These are phyloP conservation scores for Centrocercus urophasianus DNA, from an alignment of 2,113 vertebrate genomes.

Conservation along the genomic window DNA sequence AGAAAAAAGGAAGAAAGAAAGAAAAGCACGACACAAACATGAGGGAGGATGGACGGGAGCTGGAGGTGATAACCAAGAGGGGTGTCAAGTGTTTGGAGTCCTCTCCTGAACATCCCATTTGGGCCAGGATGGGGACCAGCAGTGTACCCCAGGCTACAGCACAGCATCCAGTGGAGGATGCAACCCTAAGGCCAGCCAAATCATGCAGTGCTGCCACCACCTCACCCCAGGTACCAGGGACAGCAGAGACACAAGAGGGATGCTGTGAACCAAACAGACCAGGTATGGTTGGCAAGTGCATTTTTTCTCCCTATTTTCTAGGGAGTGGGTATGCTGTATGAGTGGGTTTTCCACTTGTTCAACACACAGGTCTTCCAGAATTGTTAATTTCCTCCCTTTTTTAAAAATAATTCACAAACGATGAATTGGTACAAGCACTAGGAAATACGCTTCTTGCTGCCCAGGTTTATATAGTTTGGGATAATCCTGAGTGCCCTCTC, in stretches of 20 bases:
- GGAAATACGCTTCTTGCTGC: background rate
- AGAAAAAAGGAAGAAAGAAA: no score
- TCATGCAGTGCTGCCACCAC: background rate
- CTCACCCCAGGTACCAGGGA: background rate
- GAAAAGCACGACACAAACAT: background rate
- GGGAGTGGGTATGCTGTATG: no score
- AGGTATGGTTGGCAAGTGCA: background rate
- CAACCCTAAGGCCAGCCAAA: background rate
- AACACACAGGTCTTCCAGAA: background rate
- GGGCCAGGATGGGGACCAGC: background rate
- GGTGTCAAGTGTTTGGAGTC: background rate
- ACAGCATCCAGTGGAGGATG: background rate
- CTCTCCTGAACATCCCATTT: background rate
- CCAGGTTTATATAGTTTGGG: background rate
- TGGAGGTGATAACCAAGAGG: background rate
- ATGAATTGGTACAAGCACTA: background rate
- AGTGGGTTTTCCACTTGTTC: background rate
- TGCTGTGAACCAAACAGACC: background rate
- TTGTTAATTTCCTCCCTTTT: background rate
- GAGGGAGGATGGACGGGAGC: background rate
- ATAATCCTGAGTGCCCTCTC: background rate
- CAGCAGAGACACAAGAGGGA: rapidly evolving
- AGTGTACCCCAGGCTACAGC: background rate
- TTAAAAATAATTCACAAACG: background rate
- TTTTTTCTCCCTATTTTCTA: background rate